Conservation (phyloP, 23 tunicate genomes). For the Phallusia fumigata region DNA sequence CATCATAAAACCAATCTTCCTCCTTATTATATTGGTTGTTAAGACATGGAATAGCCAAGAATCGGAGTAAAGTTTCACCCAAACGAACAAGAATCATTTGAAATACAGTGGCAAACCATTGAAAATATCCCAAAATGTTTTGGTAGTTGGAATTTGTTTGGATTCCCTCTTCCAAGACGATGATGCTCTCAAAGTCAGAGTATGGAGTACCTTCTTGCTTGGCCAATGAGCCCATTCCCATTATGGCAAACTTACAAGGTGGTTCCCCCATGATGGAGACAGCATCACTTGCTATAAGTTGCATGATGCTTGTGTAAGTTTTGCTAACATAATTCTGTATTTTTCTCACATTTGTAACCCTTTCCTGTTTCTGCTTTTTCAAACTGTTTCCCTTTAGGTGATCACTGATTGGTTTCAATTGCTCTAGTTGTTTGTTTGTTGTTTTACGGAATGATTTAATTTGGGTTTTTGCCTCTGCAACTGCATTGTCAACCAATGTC, state of each 20-base stretch:
- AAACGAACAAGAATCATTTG: conserved; percentile 21
- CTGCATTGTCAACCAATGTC: background rate
- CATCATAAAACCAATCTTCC: conserved; percentile 19
- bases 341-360: background rate
- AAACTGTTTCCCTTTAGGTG: background rate
- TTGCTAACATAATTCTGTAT: background rate
- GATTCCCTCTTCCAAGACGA: conserved; percentile 30
- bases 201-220: background rate
- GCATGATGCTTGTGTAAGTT: conserved; percentile 13
- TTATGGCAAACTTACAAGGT: conserved; percentile 31
- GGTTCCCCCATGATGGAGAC: conserved; percentile 11
- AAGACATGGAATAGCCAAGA: conserved; percentile 22
- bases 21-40: background rate
- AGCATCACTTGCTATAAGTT: conserved; percentile 8
- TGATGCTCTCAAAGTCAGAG: conserved; percentile 42
- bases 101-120: conserved; percentile 33
- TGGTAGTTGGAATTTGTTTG: conserved; percentile 8
- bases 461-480: background rate
- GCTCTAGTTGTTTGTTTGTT: background rate
- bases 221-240: conserved; percentile 55
- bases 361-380: background rate
- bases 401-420: background rate
- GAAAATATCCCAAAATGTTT: conserved; percentile 30
- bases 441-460: background rate
- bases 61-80: conserved; percentile 37